Conservation (phyloP, 2,888 invertebrate species). For the Xylocampa areola region DNA sequence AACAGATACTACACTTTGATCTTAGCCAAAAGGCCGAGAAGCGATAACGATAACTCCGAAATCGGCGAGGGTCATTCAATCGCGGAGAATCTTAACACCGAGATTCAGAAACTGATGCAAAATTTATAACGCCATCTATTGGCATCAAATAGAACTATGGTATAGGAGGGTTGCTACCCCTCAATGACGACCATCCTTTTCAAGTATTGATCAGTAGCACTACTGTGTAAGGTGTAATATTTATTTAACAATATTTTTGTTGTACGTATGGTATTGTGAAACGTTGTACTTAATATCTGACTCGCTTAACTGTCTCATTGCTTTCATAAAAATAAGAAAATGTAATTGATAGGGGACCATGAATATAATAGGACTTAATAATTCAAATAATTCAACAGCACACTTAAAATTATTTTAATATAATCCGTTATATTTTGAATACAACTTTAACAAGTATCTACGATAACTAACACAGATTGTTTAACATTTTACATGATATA, state of each 20-base stretch:
- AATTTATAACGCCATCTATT: constrained; percentile 28
- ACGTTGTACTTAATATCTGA: too few relatives aligned
- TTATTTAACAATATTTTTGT: too few relatives aligned
- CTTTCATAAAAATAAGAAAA: too few relatives aligned
- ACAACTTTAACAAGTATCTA: constrained; percentile 70
- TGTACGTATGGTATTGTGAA: too few relatives aligned
- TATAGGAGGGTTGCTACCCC: neutral
- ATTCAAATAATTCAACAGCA: neutral
- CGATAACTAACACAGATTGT: constrained; percentile 62
- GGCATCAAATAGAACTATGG: constrained; percentile 3
- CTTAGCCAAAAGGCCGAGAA: constrained; percentile 26
- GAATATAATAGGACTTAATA: too few relatives aligned
- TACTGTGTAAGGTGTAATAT: too few relatives aligned
- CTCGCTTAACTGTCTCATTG: too few relatives aligned
- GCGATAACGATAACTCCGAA: neutral
- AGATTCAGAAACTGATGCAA: constrained; percentile 4
- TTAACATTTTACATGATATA: constrained; percentile 31
- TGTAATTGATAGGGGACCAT: too few relatives aligned
- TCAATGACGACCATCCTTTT: too few relatives aligned
- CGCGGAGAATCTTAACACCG: constrained; percentile 21
- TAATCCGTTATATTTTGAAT: constrained; percentile 58
- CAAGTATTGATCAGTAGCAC: too few relatives aligned
- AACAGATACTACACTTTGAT: constrained; percentile 39
- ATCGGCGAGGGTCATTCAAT: neutral
- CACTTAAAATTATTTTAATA: constrained; percentile 36